Conservation (phyloP, 2,113 vertebrate genomes). For the Chitala chitala region DNA sequence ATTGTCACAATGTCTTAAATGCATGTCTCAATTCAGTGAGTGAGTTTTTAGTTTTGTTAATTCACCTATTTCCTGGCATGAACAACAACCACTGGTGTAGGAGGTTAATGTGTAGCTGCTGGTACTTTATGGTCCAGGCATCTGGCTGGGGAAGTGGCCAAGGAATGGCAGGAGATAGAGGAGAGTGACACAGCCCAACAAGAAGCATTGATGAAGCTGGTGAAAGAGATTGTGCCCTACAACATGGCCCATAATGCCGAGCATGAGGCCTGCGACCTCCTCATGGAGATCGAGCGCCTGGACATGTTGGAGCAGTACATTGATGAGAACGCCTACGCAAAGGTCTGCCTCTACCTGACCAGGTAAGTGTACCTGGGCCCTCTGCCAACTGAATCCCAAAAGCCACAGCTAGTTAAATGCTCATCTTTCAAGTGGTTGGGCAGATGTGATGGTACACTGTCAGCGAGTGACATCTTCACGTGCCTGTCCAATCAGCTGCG, state of each 20-base stretch:
- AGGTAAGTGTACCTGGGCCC: slow-evolving; percentile 70
- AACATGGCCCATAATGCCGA: slow-evolving; percentile 98
- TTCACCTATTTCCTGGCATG: no score
- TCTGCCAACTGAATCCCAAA: background rate
- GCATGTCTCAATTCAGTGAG: background rate
- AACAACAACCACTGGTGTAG: no score
- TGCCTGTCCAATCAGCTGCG: slow-evolving; percentile 69
- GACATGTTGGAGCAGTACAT: slow-evolving; percentile 95
- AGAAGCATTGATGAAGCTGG: slow-evolving; percentile 82
- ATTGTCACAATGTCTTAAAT: background rate
- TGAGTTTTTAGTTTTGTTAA: background rate
- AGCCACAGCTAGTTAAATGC: no score
- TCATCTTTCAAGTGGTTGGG: no score
- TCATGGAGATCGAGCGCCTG: slow-evolving; percentile 96
- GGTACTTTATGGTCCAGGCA: slow-evolving; percentile 63
- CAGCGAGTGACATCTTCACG: background rate
- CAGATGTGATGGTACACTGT: no score
- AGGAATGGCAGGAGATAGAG: slow-evolving; percentile 97
- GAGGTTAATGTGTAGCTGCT: background rate
- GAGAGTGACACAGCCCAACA: slow-evolving; percentile 87
- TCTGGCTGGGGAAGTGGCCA: slow-evolving; percentile 91
- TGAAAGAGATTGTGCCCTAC: slow-evolving; percentile 93
- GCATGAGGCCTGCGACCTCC: slow-evolving; percentile 92
- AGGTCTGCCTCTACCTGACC: slow-evolving; percentile 96
- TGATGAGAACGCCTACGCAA: slow-evolving; percentile 90